phyloP scores from a whole-genome alignment of 64 coral and sea anemone species.

The Montipora efflorescens region DNA sequence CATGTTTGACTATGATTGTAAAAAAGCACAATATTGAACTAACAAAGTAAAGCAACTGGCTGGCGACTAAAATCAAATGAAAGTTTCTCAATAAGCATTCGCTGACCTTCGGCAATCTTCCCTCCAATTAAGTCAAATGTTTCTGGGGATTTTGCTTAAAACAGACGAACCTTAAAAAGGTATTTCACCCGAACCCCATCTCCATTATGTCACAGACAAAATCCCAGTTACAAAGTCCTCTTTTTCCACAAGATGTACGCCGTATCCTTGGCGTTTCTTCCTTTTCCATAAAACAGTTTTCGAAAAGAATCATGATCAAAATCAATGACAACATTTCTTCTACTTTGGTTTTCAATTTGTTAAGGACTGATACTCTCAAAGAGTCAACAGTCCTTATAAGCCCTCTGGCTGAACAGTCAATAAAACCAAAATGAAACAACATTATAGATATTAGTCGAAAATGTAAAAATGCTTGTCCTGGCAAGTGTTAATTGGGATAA shows the following conservation, averaged over 20 bases:
- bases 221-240: constrained; percentile 57
- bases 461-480: too few relatives aligned
- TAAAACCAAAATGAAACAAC: too few relatives aligned
- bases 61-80: constrained; percentile 32
- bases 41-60: background rate
- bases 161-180: constrained; percentile 28
- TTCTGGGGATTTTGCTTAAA: constrained; percentile 37
- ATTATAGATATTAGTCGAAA: too few relatives aligned
- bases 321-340: constrained; percentile 34
- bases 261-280: constrained; percentile 41
- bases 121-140: background rate
- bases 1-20: too few relatives aligned
- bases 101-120: constrained; percentile 19
- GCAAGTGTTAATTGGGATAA: too few relatives aligned
- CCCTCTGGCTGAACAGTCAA: background rate
- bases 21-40: too few relatives aligned
- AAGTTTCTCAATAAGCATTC: constrained; percentile 62
- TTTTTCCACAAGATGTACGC: constrained; percentile 18
- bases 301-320: constrained; percentile 71
- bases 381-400: background rate
- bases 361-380: background rate
- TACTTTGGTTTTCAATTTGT: too few relatives aligned
- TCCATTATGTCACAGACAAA: constrained; percentile 32
- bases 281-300: constrained; percentile 63
- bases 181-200: constrained; percentile 54